These are phyloP conservation scores for Poeciliopsis paucimaculata DNA, from an alignment of 2,797 vertebrate genomes.

Conservation along the genomic window DNA sequence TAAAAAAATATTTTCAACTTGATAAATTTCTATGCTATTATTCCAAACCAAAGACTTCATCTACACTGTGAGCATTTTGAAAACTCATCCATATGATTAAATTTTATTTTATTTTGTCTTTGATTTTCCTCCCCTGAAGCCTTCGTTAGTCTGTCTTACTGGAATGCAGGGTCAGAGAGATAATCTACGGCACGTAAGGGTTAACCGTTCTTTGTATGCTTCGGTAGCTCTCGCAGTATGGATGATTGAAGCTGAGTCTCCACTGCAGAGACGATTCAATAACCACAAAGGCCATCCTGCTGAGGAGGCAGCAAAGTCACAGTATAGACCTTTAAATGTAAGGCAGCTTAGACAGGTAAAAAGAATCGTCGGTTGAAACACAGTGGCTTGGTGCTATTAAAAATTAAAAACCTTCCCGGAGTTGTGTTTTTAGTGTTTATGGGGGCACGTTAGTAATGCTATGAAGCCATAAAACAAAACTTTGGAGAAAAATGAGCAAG, in stretches of 20 bases:
- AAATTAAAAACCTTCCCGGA: slow-evolving; percentile 33
- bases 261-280: slow-evolving; percentile 34
- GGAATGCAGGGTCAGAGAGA: slow-evolving; percentile 29
- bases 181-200: slow-evolving; percentile 40
- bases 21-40: background rate
- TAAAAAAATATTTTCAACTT: background rate
- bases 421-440: slow-evolving; percentile 35
- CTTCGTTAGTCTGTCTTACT: slow-evolving; percentile 9
- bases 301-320: slow-evolving; percentile 46
- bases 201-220: slow-evolving; percentile 62
- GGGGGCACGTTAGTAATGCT: slow-evolving; percentile 36
- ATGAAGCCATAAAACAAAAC: slow-evolving; percentile 52
- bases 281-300: slow-evolving; percentile 56
- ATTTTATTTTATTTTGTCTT: slow-evolving; percentile 42
- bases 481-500: slow-evolving; percentile 50
- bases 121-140: slow-evolving; percentile 12
- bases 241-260: slow-evolving; percentile 56
- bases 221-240: slow-evolving; percentile 44
- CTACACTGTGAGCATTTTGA: slow-evolving; percentile 4
- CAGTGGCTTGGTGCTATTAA: slow-evolving; percentile 24
- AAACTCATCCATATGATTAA: slow-evolving; percentile 30
- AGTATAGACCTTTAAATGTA: slow-evolving; percentile 37
- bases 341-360: slow-evolving; percentile 29
- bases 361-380: slow-evolving; percentile 36
- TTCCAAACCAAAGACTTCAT: slow-evolving; percentile 2